Evolutionary conservation across 2,888 invertebrate species (phyloP), one percentile per base, ranked within the genome.

Genomic region (Aphrophora alni): DNA sequence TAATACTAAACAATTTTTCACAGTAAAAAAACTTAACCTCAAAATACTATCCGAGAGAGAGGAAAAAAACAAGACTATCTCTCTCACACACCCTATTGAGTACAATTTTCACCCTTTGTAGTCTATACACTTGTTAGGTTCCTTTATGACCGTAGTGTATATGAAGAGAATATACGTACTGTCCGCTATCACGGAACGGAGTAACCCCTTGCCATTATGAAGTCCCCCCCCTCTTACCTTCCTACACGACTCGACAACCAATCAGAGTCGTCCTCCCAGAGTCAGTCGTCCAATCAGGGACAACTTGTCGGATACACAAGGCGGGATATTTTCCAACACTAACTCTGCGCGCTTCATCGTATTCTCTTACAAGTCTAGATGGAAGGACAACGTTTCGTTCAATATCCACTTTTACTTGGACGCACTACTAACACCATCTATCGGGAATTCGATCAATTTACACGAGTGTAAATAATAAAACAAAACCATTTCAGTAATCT

Each of bases 191-290:
- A 25, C 72, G n/a, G 25, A 51, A 33, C 74, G 5, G 74, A 74
- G 89, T 89, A 89, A 89, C 89, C 89, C 88, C 89, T 88, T 89
- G 88, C 88, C 89, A 88, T 89, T 89, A 89, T 89, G 89, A 89
- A 88, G 88, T 73, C 76, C 77, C 76, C 80, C 81, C 76, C 80
- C 81, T 77, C 81, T 77, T 77, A 76, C 76, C 77, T 72, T 38
- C 72, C 74, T 33, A 33, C 73, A n/a, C 17, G 38, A n/a, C 38
- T 77, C 77, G 68, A 3, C 59, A 27, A 51, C 78, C 78, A 71
- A 71, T 71, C 69, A 90, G 89, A 89, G 89, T 89, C 89, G 89
- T 89, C 89, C 89, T 89, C 89, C 89, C 89, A 21, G 89, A 89
- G 89, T 74, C 77, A 44, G n/a, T 33, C 77, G 69, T 74, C 81